Percentiles rank a stretch among this genome's conserved stretches.
Conservation (phyloP, 2,797 vertebrate species). For the Cephalopachus bancanus region DNA sequence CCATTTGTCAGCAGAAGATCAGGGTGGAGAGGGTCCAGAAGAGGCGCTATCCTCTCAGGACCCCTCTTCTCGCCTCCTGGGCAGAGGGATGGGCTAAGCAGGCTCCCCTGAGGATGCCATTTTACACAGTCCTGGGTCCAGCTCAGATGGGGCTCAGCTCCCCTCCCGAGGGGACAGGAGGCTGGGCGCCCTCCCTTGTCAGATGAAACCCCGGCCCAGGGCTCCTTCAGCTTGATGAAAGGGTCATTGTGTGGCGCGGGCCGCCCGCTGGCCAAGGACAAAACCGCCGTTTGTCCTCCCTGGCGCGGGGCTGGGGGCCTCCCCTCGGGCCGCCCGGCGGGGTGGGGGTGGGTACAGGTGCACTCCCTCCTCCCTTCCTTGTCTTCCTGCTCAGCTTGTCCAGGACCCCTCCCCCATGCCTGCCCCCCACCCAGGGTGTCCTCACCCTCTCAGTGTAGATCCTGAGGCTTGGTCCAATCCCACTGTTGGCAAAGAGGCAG, state of each 20-base stretch:
- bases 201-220: constrained; percentile 83
- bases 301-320: constrained; percentile 77
- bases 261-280: constrained; percentile 83
- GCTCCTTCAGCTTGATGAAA: constrained; percentile 82
- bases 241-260: constrained; percentile 84
- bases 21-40: fast-evolving
- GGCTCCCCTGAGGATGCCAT: background rate
- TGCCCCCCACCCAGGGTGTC: background rate
- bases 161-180: constrained; percentile 74
- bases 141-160: constrained; percentile 28
- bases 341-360: constrained; percentile 84
- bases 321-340: constrained; percentile 41
- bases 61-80: too few relatives aligned
- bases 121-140: constrained; percentile 17
- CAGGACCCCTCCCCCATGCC: background rate
- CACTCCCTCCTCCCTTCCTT: background rate
- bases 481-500: background rate
- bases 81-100: background rate
- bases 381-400: background rate
- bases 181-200: constrained; percentile 79
- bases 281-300: constrained; percentile 83
- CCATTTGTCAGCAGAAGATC: background rate
- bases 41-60: too few relatives aligned
- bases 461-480: background rate
- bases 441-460: background rate